Conservation (phyloP, 1,140 invertebrate species). For the Drosophila ananassae region DNA sequence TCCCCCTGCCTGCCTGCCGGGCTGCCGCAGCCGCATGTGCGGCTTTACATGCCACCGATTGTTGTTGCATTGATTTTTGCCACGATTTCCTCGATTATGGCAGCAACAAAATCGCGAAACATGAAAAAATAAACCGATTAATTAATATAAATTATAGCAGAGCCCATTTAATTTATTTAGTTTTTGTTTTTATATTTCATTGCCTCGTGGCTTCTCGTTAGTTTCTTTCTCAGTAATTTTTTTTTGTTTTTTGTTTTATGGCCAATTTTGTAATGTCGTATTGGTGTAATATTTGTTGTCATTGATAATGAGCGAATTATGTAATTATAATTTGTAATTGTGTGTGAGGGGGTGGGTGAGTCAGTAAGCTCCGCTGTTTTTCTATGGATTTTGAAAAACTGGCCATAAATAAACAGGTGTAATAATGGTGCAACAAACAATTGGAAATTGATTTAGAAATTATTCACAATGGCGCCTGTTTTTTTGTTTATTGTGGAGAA, state of each 20-base stretch:
- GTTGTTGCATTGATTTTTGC: constrained; percentile 41
- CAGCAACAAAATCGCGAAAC: constrained; percentile 23
- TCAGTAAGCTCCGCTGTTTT: constrained; percentile 5
- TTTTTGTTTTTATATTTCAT: constrained; percentile 10
- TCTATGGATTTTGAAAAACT: constrained; percentile 45
- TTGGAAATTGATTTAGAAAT: constrained; percentile 76
- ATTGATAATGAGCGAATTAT: constrained; percentile 81
- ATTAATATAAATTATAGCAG: constrained; percentile 77
- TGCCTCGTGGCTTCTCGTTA: constrained; percentile 9
- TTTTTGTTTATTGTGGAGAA: constrained; percentile 24
- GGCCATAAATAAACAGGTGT: constrained; percentile 63
- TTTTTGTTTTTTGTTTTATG: constrained; percentile 30
- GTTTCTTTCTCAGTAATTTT: constrained; percentile 12
- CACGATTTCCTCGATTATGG: constrained; percentile 52
- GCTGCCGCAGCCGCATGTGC: constrained; percentile 18
- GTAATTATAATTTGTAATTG: constrained; percentile 65
- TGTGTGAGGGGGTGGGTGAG: constrained; percentile 6
- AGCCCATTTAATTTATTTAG: constrained; percentile 57
- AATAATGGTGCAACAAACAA: constrained; percentile 70
- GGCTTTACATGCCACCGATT: constrained; percentile 41
- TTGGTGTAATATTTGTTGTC: constrained; percentile 59
- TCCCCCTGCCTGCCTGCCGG: background rate
- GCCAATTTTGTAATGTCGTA: constrained; percentile 52
- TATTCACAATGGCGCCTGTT: constrained; percentile 16
- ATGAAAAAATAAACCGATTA: constrained; percentile 61